Evolutionary conservation across 2,888 invertebrate species (phyloP).

Genomic region (Hypolimnas misippus): DNA sequence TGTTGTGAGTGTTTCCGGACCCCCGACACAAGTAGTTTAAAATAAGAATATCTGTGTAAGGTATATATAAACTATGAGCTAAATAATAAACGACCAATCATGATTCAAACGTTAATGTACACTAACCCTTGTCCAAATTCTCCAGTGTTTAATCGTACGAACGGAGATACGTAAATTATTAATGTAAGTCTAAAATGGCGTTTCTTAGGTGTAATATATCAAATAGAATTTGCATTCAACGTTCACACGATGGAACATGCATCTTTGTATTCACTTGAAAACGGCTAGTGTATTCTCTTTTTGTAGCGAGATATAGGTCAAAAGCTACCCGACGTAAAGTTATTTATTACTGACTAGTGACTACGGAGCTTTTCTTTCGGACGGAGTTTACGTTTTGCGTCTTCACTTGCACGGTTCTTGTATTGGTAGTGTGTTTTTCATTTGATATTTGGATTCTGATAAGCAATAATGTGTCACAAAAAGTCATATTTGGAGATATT

Average conservation of each 20-base stretch:
- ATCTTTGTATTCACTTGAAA: constrained; percentile 28
- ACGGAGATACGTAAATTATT: constrained; percentile 29
- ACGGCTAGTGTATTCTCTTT: constrained; percentile 33
- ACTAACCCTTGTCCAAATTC: not conserved
- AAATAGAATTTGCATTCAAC: constrained; percentile 36
- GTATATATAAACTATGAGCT: too few species aligned
- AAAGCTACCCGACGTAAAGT: constrained; percentile 35
- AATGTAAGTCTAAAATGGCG: constrained; percentile 17
- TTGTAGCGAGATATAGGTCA: constrained; percentile 39
- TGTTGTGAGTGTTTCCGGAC: too few species aligned
- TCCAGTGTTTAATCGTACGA: constrained; percentile 2
- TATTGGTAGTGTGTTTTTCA: not conserved
- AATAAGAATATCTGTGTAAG: too few species aligned
- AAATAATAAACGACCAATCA: too few species aligned
- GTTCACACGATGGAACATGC: constrained; percentile 28
- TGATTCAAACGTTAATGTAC: not conserved
- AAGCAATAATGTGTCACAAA: too few species aligned
- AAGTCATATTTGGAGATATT: too few species aligned
- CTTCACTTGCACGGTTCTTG: not conserved
- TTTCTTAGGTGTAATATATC: constrained; percentile 29
- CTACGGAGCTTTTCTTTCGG: constrained; percentile 24
- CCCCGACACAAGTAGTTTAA: too few species aligned
- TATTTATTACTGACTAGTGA: constrained; percentile 39
- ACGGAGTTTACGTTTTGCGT: constrained; percentile 8
- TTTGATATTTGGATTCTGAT: too few species aligned